phyloP scores from a whole-genome alignment of 2,797 vertebrate species.

The Pipistrellus pygmaeus region DNA sequence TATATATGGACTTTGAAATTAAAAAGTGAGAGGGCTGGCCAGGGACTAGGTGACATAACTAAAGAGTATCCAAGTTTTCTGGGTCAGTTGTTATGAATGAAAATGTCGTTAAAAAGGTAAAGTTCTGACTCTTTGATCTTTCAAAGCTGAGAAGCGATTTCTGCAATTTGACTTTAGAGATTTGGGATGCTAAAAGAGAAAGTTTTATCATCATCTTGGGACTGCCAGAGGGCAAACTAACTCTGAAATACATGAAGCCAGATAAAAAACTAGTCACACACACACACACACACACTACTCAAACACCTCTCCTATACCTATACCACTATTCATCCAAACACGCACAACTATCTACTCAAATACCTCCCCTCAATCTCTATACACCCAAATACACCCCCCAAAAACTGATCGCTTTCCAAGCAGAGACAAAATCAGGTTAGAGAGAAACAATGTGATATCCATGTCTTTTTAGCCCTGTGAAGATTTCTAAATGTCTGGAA shows the following conservation, averaged over 20 bases:
- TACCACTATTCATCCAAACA: background rate
- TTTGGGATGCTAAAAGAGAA: background rate
- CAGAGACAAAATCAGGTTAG: constrained; percentile 49
- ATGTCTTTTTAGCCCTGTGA: background rate
- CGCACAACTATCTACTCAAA: background rate
- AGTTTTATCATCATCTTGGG: background rate
- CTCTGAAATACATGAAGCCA: constrained; percentile 5
- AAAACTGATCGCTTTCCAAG: constrained; percentile 19
- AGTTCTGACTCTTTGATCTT: constrained; percentile 31
- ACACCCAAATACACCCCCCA: background rate
- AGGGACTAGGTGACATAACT: background rate
- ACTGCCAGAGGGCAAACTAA: background rate
- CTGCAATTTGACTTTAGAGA: constrained; percentile 20
- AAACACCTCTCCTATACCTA: background rate
- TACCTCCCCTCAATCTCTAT: background rate
- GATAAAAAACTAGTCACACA: background rate
- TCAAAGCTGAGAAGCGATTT: constrained; percentile 32
- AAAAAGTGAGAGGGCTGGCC: constrained; percentile 4
- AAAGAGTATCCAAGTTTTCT: constrained; percentile 2
- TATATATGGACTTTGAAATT: constrained; percentile 51
- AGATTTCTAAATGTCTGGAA: constrained; percentile 15
- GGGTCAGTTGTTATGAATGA: constrained; percentile 50
- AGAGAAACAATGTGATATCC: constrained; percentile 11
- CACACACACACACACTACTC: background rate
- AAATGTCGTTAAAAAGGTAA: constrained; percentile 51